Conservation (phyloP, 2,888 invertebrate species). For the Boloria euphrosyne region DNA sequence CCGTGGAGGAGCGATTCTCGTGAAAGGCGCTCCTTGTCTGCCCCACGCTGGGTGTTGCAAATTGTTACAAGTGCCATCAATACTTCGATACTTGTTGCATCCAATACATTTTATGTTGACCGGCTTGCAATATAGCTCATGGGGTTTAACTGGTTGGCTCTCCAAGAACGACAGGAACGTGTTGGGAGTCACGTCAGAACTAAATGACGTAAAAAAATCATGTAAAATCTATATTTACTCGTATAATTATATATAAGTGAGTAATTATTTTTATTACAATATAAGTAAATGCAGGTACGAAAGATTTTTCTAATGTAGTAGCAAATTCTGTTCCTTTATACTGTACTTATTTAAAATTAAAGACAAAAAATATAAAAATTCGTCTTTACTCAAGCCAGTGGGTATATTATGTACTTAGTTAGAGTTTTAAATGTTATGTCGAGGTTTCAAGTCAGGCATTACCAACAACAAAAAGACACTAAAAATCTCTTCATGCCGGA, state of each 20-base stretch:
- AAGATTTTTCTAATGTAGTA: too few species aligned
- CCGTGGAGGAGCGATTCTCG: slow-evolving; percentile 81
- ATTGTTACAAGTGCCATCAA: slow-evolving; percentile 92
- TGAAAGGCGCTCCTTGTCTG: slow-evolving; percentile 77
- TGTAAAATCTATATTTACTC: neutral
- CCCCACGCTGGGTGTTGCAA: slow-evolving; percentile 86
- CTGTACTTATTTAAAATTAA: too few species aligned
- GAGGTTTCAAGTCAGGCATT: too few species aligned
- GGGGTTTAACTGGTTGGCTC: slow-evolving; percentile 59
- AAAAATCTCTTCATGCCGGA: too few species aligned
- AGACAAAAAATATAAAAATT: too few species aligned
- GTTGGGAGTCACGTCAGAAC: slow-evolving; percentile 68
- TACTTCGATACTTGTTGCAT: slow-evolving; percentile 82
- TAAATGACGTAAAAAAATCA: slow-evolving; percentile 36
- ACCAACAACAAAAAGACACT: too few species aligned
- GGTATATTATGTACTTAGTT: too few species aligned
- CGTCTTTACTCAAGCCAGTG: too few species aligned
- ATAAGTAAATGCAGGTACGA: too few species aligned
- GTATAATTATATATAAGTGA: neutral
- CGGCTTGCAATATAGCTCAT: slow-evolving; percentile 61
- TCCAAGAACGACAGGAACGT: slow-evolving; percentile 75
- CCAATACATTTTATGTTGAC: slow-evolving; percentile 50
- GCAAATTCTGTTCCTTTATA: too few species aligned
- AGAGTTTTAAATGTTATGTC: too few species aligned
- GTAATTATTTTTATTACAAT: too few species aligned